phyloP scores from a whole-genome alignment of 2,113 vertebrate species.

The Zapus hudsonius region DNA sequence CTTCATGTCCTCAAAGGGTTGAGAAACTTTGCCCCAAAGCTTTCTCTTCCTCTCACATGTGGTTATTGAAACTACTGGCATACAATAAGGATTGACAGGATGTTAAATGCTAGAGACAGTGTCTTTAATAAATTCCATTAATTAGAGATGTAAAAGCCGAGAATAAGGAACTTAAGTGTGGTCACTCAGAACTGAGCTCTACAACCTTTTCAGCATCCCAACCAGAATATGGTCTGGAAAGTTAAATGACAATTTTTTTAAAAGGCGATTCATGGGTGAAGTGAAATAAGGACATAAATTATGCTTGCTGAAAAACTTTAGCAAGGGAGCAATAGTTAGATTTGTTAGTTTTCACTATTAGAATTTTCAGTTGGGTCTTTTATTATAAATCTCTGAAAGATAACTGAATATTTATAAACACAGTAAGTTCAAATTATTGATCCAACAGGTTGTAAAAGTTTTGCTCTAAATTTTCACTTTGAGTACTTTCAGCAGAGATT shows the following conservation, averaged over 20 bases:
- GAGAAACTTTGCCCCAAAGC: not conserved
- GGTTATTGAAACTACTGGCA: not conserved
- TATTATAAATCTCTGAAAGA: not conserved
- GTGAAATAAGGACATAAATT: not conserved
- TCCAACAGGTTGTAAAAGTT: conserved; percentile 31
- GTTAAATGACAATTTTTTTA: not conserved
- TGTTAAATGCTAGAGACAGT: not conserved
- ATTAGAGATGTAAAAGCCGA: not conserved
- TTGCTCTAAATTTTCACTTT: conserved; percentile 23
- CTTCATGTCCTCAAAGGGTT: not conserved
- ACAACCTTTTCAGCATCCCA: not conserved
- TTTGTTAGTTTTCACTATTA: conserved; percentile 32
- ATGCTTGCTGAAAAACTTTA: not conserved
- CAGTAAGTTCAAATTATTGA: conserved; percentile 27
- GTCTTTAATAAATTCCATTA: not conserved
- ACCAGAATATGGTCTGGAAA: not conserved
- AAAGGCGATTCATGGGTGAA: conserved; percentile 28
- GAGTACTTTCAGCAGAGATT: conserved; percentile 15
- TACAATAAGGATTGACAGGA: not conserved
- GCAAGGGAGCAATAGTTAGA: not conserved
- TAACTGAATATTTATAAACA: conserved; percentile 46
- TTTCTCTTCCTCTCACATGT: not conserved
- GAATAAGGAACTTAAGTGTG: not conserved
- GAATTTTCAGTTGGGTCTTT: not conserved
- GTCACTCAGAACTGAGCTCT: not conserved